phyloP scores from a whole-genome alignment of 1,140 invertebrate genomes.

The Ptiloglossa arizonensis region DNA sequence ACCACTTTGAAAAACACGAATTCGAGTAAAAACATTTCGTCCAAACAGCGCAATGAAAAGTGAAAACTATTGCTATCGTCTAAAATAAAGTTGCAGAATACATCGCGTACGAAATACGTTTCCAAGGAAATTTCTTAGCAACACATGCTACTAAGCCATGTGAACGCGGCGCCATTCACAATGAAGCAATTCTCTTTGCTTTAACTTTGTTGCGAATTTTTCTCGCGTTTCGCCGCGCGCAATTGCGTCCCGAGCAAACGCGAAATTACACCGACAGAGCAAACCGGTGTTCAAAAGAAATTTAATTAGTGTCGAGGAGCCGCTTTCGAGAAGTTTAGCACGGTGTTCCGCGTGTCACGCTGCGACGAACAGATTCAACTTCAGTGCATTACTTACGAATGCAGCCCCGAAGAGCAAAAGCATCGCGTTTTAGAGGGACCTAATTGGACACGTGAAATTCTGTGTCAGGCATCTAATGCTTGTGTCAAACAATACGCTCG shows the following conservation, averaged over 20 bases:
- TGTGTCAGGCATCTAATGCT: background rate
- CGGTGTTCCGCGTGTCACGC: constrained; percentile 33
- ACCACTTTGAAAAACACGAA: too few species aligned
- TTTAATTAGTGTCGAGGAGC: constrained; percentile 48
- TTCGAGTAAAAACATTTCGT: too few species aligned
- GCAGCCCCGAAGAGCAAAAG: background rate
- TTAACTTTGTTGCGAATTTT: constrained; percentile 24
- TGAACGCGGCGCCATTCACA: background rate
- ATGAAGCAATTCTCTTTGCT: background rate
- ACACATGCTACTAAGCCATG: background rate
- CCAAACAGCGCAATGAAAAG: background rate
- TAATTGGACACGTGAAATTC: constrained; percentile 22
- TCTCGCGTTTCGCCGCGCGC: background rate
- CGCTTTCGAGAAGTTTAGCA: constrained; percentile 27
- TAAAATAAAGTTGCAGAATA: too few species aligned
- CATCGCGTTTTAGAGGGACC: background rate
- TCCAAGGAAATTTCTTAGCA: background rate
- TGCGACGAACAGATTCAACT: constrained; percentile 17
- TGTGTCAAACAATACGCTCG: background rate
- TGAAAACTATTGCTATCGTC: background rate
- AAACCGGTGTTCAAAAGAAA: constrained; percentile 30
- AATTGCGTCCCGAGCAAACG: background rate
- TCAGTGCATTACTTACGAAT: background rate
- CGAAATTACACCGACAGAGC: background rate
- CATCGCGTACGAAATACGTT: too few species aligned